phyloP scores from a whole-genome alignment of 2,113 vertebrate genomes.

The Marcusenius ussheri region DNA sequence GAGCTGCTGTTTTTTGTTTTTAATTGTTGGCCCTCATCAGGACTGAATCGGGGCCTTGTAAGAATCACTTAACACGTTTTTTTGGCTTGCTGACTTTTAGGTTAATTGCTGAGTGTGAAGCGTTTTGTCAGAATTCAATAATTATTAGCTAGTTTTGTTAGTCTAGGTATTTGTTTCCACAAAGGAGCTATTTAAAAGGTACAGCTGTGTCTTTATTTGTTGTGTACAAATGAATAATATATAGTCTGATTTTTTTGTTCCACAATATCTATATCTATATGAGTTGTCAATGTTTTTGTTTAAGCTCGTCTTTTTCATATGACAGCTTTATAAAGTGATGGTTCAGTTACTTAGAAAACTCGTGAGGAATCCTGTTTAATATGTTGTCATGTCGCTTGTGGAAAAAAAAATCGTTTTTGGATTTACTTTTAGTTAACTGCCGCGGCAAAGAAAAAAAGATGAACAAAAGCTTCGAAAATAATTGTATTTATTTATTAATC shows the following conservation, averaged over 20 bases:
- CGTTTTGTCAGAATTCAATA: constrained; percentile 99
- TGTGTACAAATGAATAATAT: constrained; percentile 99
- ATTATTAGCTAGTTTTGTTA: constrained; percentile 99
- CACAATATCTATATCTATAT: constrained; percentile 98
- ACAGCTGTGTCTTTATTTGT: constrained; percentile 96
- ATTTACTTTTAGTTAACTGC: constrained; percentile 59
- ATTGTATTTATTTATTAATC: constrained; percentile 57
- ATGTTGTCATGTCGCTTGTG: constrained; percentile 99
- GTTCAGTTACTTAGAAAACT: constrained; percentile 99
- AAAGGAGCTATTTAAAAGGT: constrained; percentile 86
- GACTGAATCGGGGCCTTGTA: constrained; percentile 54
- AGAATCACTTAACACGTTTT: constrained; percentile 81
- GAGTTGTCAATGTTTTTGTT: constrained; percentile 99
- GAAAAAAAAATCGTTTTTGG: constrained; percentile 62
- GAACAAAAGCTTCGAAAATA: constrained; percentile 67
- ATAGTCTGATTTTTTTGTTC: constrained; percentile 94
- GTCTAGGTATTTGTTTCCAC: constrained; percentile 99
- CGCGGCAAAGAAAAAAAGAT: constrained; percentile 68
- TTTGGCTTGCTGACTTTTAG: constrained; percentile 77
- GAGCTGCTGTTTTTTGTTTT: constrained; percentile 70
- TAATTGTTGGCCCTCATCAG: constrained; percentile 60
- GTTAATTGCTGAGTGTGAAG: constrained; percentile 96
- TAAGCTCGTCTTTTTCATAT: constrained; percentile 94
- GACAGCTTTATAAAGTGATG: constrained; percentile 91
- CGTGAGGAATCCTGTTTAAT: constrained; percentile 99